phyloP scores from a whole-genome alignment of 2,113 vertebrate genomes.

The Octodon degus region DNA sequence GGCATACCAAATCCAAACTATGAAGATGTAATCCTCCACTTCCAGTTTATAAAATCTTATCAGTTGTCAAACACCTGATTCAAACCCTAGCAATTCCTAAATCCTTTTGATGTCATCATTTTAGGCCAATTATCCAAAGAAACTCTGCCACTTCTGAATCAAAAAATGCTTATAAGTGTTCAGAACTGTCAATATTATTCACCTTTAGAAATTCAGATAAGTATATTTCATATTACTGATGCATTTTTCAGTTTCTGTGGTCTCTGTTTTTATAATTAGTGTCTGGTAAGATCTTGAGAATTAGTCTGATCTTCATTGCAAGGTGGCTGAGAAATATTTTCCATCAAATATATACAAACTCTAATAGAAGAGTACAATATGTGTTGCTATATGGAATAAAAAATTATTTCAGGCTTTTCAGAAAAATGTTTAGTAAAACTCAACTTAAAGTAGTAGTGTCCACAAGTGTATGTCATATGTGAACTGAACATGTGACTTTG shows the following conservation, averaged over 20 bases:
- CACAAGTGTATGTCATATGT: neutral
- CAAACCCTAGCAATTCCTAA: neutral
- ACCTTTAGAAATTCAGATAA: neutral
- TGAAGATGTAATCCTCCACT: neutral
- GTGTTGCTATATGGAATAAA: neutral
- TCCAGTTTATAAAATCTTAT: neutral
- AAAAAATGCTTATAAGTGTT: neutral
- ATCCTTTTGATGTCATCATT: neutral
- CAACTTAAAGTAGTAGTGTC: neutral
- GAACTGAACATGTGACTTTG: neutral
- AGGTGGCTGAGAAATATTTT: neutral
- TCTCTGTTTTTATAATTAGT: neutral
- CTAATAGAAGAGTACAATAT: neutral
- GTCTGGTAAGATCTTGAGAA: neutral
- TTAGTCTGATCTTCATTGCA: constrained; percentile 1
- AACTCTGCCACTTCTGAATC: neutral
- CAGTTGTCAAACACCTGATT: neutral
- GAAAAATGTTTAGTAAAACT: neutral
- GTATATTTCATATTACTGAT: neutral
- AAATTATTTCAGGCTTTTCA: neutral
- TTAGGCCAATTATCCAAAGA: neutral
- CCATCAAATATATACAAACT: neutral
- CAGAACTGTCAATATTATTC: neutral
- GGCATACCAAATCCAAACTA: neutral
- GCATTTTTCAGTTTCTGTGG: neutral